Conservation (phyloP, 2,888 invertebrate species). For the Nomada goodeniana region DNA sequence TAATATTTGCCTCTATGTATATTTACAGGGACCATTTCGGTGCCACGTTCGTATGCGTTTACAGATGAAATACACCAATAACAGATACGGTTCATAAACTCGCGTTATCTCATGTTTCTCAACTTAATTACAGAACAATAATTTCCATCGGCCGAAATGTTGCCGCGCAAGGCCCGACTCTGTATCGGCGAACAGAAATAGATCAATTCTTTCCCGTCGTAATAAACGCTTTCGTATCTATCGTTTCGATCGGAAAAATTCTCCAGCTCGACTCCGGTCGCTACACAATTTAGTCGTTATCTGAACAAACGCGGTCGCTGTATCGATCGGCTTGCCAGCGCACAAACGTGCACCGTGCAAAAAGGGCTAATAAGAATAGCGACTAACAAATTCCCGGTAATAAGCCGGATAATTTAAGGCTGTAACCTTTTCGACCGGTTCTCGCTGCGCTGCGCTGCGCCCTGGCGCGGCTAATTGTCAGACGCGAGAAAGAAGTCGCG, state of each 20-base stretch:
- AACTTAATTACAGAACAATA: constrained; percentile 17
- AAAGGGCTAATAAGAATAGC: constrained; percentile 8
- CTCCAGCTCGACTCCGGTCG: neutral
- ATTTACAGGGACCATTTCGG: neutral
- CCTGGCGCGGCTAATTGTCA: neutral
- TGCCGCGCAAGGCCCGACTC: neutral
- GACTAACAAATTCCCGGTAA: constrained; percentile 16
- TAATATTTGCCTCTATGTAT: neutral
- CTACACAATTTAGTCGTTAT: constrained; percentile 24
- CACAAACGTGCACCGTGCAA: neutral
- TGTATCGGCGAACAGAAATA: neutral
- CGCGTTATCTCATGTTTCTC: neutral
- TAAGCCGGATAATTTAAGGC: constrained; percentile 27
- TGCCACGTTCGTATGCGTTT: neutral
- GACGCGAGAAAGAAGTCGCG: neutral
- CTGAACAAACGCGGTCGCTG: neutral
- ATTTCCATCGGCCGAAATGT: neutral
- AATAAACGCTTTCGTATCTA: constrained; percentile 6
- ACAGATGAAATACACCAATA: neutral
- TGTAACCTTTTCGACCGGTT: constrained; percentile 26
- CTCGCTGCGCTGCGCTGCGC: neutral
- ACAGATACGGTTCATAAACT: constrained; percentile 4
- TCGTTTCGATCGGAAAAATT: neutral
- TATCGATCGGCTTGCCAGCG: neutral
- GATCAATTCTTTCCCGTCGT: neutral